Evolutionary conservation across 2,888 invertebrate species (phyloP), one percentile per base, ranked within the genome.

Genomic region (Dexiosoma caninum): DNA sequence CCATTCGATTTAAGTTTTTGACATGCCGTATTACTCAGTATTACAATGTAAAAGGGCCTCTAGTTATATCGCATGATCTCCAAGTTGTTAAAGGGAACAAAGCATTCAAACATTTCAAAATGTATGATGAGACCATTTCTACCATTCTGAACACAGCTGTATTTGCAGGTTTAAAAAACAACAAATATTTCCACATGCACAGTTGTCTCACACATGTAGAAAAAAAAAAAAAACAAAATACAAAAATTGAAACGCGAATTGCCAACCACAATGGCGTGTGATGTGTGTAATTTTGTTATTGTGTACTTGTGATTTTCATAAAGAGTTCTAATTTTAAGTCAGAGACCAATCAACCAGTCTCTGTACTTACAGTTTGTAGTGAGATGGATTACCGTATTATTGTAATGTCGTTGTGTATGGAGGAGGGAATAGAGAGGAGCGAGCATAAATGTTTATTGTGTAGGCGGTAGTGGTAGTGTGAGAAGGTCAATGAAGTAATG

Each of bases 401-500:
- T 60, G 19, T 72, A n/a, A n/a, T n/a, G n/a, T n/a, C n/a, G n/a
- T n/a, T n/a, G n/a, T n/a, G n/a, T n/a, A 35, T 53, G 19, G 14
- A 40, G 30, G 8, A 10, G 40, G 37, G n/a, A 3, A n/a, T 8
- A 5, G 16, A 27, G 19, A 16, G 27, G 4, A 40, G 23, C 6
- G 27, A 5, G 6, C 27, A 3, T 9, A 59, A 14, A 32, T 67
- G 27, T 72, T 16, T 60, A 49, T 21, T 44, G 64, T 42, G 35
- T 32, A 71, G 55, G 27, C 55, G 80, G 35, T 32, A 71, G 55
- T 37, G 55, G 80, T 32, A 60, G 80, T 32, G 67, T 76, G 71
- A 76, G 76, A 76, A 80, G 80, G 80, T 80, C 80, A 80, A 80
- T 76, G 76, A 59, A 71, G 80, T 66, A 70, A 49, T 53, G 7